A percentile compares a stretch with the other conserved stretches of the same genome.
phyloP scores from a whole-genome alignment of 2,888 invertebrate species.

The Prionchulus punctatus region DNA sequence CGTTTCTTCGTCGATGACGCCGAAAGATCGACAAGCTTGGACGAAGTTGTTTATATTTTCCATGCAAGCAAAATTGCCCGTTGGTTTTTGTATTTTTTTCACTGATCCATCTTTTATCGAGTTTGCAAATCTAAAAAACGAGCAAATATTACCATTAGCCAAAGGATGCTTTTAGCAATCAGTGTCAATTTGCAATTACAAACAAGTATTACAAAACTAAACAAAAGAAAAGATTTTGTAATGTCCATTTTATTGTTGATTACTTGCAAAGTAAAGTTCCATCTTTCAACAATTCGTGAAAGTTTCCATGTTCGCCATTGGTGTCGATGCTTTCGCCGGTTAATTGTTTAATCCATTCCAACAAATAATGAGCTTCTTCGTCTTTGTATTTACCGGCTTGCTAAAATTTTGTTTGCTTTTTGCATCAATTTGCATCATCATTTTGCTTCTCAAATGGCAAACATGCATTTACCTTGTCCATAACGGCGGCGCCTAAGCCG shows the following conservation, averaged over 20 bases:
- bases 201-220: too few relatives aligned
- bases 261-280: neutral
- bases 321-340: neutral
- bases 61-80: neutral
- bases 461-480: neutral
- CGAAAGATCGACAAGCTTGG: neutral
- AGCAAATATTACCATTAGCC: neutral
- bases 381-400: neutral
- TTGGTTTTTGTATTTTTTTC: conserved; percentile 3
- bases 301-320: neutral
- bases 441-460: neutral
- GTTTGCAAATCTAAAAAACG: conserved; percentile 1
- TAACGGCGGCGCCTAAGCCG: neutral
- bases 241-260: neutral
- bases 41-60: conserved; percentile 4
- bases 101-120: neutral
- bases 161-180: too few relatives aligned
- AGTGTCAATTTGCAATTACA: too few relatives aligned
- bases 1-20: conserved; percentile 4
- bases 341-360: neutral
- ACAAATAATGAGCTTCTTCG: neutral
- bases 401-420: too few relatives aligned
- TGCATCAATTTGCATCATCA: too few relatives aligned
- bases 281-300: neutral
- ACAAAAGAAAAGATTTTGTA: neutral